Evolutionary conservation across 2,888 invertebrate species (phyloP), one percentile per base, ranked within the genome.

Genomic region (Drosophila meridionalis): DNA sequence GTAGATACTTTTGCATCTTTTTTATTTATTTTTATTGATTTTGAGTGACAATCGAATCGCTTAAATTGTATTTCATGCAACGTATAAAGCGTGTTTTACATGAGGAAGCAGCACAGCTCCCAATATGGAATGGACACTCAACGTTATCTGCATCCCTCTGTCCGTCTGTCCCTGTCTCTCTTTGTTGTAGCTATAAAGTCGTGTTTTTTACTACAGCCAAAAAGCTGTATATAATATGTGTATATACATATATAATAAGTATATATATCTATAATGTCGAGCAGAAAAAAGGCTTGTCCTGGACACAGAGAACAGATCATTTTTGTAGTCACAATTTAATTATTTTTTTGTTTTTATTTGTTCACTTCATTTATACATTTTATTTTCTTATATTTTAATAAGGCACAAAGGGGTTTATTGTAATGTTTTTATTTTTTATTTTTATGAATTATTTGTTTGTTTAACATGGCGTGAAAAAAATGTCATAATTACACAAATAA

Each of bases 401-500:
- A 38, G 71, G 58, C 58, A 84, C 87, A 84, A 84, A 86, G 87
- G 60, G 64, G 72, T 76, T 86, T 78, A 80, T 75, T 78, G 83
- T 56, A 34, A 56, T 56, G 34, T 6, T 55, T 38, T 38, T 55
- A 12, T 55, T 38, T 28, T 34, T 20, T 11, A 63, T 74, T 78
- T 67, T 82, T 86, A 20, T 20, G 70, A 57, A 57, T 69, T 78
- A 56, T 82, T 87, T 88, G 78, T 83, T 83, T 80, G 73, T 53
- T 71, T 68, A 78, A 78, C 60, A 59, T 58, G 76, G 88, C 78
- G 87, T 88, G 83, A 87, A 88, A 73, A 87, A 86, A 82, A 72
- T 76, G 78, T 84, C 86, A 84, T 89, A 86, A 86, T 86, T 82
- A 76, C 78, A 72, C 70, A 84, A 84, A 87, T 76, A 86, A 89